These are phyloP conservation scores for Connochaetes taurinus DNA, from an alignment of 2,113 vertebrate genomes.

Conservation along the genomic window DNA sequence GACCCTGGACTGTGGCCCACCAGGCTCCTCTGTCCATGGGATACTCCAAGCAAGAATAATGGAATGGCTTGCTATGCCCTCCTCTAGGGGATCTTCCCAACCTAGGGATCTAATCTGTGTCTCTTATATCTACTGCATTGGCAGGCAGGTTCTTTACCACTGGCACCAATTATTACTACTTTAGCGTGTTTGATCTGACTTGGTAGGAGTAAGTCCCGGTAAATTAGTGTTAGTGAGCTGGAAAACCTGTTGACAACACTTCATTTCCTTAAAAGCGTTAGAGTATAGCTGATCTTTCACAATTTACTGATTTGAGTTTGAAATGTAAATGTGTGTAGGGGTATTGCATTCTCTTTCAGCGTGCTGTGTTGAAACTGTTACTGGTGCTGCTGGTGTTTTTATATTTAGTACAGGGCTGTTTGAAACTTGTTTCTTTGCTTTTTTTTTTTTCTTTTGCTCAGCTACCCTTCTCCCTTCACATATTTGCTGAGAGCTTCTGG, in stretches of 20 bases:
- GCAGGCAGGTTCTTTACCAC: background rate
- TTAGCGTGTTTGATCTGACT: background rate
- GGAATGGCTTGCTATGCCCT: background rate
- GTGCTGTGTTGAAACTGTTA: background rate
- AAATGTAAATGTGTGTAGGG: background rate
- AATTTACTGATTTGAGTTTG: conserved; percentile 26
- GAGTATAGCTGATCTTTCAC: background rate
- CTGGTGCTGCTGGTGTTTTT: background rate
- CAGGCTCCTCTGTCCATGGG: background rate
- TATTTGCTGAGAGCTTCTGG: background rate
- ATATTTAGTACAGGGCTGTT: conserved; percentile 1
- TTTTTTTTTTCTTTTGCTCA: background rate
- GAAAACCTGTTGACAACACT: conserved; percentile 9
- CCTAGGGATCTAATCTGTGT: background rate
- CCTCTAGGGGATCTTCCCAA: background rate
- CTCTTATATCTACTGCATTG: background rate
- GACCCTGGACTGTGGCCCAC: background rate
- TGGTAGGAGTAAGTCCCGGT: background rate
- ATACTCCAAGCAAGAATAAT: background rate
- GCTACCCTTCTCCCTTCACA: background rate
- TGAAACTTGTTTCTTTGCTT: conserved; percentile 8
- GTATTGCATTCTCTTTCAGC: background rate
- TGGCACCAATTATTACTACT: background rate
- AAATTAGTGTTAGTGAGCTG: background rate
- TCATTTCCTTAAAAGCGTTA: conserved; percentile 10